Evolutionary conservation across 2,888 invertebrate species (phyloP).

Genomic region (Prosapia bicincta): DNA sequence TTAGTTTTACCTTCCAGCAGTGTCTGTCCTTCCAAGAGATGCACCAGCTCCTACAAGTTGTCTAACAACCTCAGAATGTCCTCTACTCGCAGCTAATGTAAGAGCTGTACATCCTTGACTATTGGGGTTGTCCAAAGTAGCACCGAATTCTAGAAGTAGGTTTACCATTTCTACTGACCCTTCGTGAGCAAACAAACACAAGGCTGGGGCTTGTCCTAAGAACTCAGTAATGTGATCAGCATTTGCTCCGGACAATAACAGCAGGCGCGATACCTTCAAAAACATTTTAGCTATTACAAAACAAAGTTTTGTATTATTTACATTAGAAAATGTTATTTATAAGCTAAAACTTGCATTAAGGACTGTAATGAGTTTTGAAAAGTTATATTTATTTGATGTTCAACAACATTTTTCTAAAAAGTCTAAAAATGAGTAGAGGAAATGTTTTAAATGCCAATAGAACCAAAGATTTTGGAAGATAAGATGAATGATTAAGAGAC

Average conservation of each 20-base stretch:
- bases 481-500: no score
- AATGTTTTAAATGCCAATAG: no score
- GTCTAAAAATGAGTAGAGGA: no score
- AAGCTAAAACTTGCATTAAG: no score
- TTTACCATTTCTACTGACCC: slow-evolving; percentile 92
- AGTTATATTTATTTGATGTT: no score
- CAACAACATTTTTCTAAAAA: no score
- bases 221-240: slow-evolving; percentile 81
- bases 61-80: slow-evolving; percentile 82
- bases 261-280: slow-evolving; percentile 72
- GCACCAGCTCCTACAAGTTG: slow-evolving; percentile 64
- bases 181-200: slow-evolving; percentile 87
- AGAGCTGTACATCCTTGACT: slow-evolving; percentile 86
- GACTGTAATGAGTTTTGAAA: no score
- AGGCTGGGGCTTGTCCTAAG: slow-evolving; percentile 74
- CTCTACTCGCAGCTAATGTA: slow-evolving; percentile 80
- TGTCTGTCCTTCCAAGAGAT: slow-evolving; percentile 73
- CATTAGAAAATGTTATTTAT: no score
- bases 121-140: slow-evolving; percentile 80
- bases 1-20: slow-evolving; percentile 59
- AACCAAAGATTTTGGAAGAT: no score
- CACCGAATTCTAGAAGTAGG: slow-evolving; percentile 86
- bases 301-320: no score
- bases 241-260: slow-evolving; percentile 84
- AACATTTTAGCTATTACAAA: no score